Base-by-base conservation (phyloP, 1,140 invertebrate species). In the Drosophila ananassae region DNA sequence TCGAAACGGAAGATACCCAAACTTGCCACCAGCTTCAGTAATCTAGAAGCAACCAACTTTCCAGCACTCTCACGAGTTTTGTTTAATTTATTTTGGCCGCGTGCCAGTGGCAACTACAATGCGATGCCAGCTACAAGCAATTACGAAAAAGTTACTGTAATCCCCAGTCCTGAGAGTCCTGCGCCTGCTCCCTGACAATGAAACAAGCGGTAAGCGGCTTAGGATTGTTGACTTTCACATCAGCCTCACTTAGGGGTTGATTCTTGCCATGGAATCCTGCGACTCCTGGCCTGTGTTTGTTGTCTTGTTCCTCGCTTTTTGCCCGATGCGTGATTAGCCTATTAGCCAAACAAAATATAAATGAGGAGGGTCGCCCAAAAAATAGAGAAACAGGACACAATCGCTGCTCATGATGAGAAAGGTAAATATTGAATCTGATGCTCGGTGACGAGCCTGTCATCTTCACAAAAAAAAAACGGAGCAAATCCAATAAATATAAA, bases 21-120 rank as follows among this genome's bases (percentile, higher is more conserved):
- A 22, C 44, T 46, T 13, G 13, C 21, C 28, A 3, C 1, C 32
- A 9, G 13, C 17, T 28, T 47, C 34, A 37, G 30, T 47, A 28
- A 50, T n/a, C 44, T 32, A 47, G 28, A 44, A 24, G 30, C 12
- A 46, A 13, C 52, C 41, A 8, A 3, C 34, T 61, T 55, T 62
- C 21, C 30, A 32, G 30, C 41, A 63, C 73, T 67, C 69, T 85
- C 81, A 87, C 81, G 79, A 89, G 78, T 54, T 89, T 87, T 52
- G 79, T 89, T 89, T 89, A 87, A 87, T 87, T 89, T 89, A 87
- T 87, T 79, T 87, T 73, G 71, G 83, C 83, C 83, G 83, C 83
- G 83, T 87, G 82, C 83, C 69, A 66, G 46, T 64, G 56, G 41
- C 41, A 44, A 9, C 59, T 67, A 77, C 62, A 63, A 44, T 48